Evolutionary conservation across 2,797 vertebrate genomes (phyloP).

Genomic region (Falco peregrinus): DNA sequence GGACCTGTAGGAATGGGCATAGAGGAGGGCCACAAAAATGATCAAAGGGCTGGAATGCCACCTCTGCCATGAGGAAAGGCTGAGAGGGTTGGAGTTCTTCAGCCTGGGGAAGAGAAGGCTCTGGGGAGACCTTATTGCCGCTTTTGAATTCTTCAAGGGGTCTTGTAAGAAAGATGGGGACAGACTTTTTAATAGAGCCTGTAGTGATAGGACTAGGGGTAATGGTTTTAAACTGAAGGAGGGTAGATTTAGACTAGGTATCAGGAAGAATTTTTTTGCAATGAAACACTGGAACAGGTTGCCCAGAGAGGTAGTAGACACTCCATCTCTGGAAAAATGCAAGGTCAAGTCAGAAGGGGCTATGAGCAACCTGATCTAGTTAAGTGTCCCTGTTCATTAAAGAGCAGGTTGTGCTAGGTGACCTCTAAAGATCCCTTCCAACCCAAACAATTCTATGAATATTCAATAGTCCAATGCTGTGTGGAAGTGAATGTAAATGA

Average conservation of each 20-base stretch:
- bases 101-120: background rate
- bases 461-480: background rate
- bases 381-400: background rate
- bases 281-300: background rate
- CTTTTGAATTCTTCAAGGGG: background rate
- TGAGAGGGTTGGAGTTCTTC: background rate
- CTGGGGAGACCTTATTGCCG: fast-evolving
- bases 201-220: too few relatives aligned
- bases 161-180: background rate
- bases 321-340: background rate
- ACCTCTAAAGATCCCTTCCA: background rate
- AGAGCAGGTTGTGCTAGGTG: background rate
- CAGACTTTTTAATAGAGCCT: background rate
- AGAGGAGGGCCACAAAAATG: background rate
- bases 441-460: background rate
- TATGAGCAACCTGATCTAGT: background rate
- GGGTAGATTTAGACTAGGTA: background rate
- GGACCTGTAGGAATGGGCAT: background rate
- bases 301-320: background rate
- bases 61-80: background rate
- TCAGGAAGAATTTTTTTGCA: background rate
- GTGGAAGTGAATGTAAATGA: background rate
- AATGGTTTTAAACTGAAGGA: background rate
- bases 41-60: background rate
- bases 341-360: background rate